These are phyloP conservation scores for Rutpela maculata DNA, from an alignment of 2,888 invertebrate species.

Conservation along the genomic window DNA sequence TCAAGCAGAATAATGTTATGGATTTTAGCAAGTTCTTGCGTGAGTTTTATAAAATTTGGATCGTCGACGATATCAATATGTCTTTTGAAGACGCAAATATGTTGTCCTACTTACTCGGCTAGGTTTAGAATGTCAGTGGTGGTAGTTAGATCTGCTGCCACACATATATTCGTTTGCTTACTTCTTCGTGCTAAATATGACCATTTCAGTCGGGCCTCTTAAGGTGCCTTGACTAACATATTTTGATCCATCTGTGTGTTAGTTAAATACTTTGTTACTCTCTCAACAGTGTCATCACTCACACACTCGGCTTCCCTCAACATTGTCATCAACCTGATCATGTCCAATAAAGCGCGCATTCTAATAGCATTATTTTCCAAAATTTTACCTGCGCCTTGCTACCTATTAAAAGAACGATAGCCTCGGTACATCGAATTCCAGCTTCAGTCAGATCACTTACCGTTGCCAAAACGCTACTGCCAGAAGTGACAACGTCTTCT, in stretches of 20 bases:
- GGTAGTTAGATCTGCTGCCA: slow-evolving; percentile 90
- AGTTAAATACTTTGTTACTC: slow-evolving; percentile 77
- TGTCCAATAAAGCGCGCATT: slow-evolving; percentile 82
- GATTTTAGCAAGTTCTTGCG: slow-evolving; percentile 80
- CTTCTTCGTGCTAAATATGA: no score
- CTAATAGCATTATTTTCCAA: slow-evolving; percentile 82
- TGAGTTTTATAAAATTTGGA: slow-evolving; percentile 84
- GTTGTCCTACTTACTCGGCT: slow-evolving; percentile 85
- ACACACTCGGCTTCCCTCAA: slow-evolving; percentile 81
- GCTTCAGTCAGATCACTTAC: slow-evolving; percentile 82
- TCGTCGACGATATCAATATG: slow-evolving; percentile 92
- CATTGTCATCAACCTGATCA: slow-evolving; percentile 79
- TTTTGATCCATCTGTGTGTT: slow-evolving; percentile 74
- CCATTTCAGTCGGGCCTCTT: no score
- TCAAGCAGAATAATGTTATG: slow-evolving; percentile 95
- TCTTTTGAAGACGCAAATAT: slow-evolving; percentile 92
- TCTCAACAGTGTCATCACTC: slow-evolving; percentile 77
- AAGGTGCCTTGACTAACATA: slow-evolving; percentile 47
- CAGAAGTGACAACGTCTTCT: slow-evolving; percentile 96
- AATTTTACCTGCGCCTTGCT: slow-evolving; percentile 91
- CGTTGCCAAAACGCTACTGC: slow-evolving; percentile 95
- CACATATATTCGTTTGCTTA: no score
- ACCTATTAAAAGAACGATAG: slow-evolving; percentile 91
- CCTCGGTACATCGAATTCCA: slow-evolving; percentile 80
- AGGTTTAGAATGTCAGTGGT: slow-evolving; percentile 84